These are phyloP conservation scores for Chaetogeoica ovagalla DNA, from an alignment of 2,888 invertebrate genomes.

Conservation along the genomic window DNA sequence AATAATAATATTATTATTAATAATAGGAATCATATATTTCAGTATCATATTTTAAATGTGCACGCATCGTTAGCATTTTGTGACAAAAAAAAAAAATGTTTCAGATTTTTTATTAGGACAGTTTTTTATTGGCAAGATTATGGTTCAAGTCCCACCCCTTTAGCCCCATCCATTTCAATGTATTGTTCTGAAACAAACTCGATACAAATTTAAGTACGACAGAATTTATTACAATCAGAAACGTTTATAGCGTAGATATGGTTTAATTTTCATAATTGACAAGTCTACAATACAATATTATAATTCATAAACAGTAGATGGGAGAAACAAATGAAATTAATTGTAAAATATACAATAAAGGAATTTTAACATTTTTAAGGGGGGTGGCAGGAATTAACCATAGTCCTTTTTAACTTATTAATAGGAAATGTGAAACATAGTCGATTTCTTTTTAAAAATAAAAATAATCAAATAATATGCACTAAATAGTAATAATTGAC, in stretches of 20 bases:
- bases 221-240: conserved; percentile 36
- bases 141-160: conserved; percentile 50
- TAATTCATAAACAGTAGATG: conserved; percentile 9
- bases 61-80: conserved; percentile 51
- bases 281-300: conserved; percentile 34
- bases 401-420: conserved; percentile 47
- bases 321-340: conserved; percentile 4
- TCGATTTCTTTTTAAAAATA: conserved; percentile 42
- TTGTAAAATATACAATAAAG: not conserved
- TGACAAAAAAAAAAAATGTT: conserved; percentile 49
- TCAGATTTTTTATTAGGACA: conserved; percentile 43
- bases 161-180: conserved; percentile 21
- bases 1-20: conserved; percentile 51
- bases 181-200: conserved; percentile 16
- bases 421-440: conserved; percentile 51
- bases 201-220: conserved; percentile 30
- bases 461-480: conserved; percentile 49
- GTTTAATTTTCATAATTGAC: conserved; percentile 51
- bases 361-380: conserved; percentile 12
- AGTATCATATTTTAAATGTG: conserved; percentile 46
- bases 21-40: conserved; percentile 53
- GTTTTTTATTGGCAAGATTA: conserved; percentile 48
- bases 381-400: conserved; percentile 46
- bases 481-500: conserved; percentile 53
- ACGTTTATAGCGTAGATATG: conserved; percentile 38